Conservation (phyloP, 2,113 vertebrate genomes). For the Oxygymnocypris stewartii region DNA sequence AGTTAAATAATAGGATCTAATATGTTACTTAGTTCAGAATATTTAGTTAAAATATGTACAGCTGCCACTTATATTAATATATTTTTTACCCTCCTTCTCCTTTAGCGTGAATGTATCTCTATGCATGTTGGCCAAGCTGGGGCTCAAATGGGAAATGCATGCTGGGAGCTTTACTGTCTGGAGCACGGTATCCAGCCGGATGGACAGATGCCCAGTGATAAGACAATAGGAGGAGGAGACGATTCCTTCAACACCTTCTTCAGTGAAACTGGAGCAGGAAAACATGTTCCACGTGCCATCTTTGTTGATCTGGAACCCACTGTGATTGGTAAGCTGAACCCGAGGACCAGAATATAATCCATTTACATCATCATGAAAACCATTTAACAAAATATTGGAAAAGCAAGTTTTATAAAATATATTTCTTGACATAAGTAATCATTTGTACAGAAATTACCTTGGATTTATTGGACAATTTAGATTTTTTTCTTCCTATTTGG, state of each 20-base stretch:
- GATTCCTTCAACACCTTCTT: slow-evolving; percentile 81
- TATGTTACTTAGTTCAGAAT: neutral
- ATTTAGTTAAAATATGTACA: neutral
- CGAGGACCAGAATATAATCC: neutral
- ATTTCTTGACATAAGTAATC: neutral
- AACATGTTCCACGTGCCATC: slow-evolving; percentile 81
- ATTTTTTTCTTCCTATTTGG: neutral
- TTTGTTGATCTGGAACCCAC: slow-evolving; percentile 86
- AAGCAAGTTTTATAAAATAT: neutral
- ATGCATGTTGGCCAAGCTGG: slow-evolving; percentile 89
- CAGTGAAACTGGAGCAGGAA: slow-evolving; percentile 80
- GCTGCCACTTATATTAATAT: neutral
- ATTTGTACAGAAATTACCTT: neutral
- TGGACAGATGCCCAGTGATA: slow-evolving; percentile 80
- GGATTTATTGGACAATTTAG: neutral
- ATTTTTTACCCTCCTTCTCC: neutral
- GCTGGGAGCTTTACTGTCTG: slow-evolving; percentile 87
- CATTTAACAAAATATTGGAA: neutral
- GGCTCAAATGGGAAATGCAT: slow-evolving; percentile 89
- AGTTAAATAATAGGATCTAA: neutral
- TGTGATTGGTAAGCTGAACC: slow-evolving; percentile 75
- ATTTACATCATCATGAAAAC: neutral
- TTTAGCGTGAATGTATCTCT: slow-evolving; percentile 78
- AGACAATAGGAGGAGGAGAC: slow-evolving; percentile 76
- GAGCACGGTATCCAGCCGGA: slow-evolving; percentile 79